Percentiles rank a stretch among this genome's conserved stretches.
Conservation (phyloP, 1,140 invertebrate genomes). For the Marisa cornuarietis region DNA sequence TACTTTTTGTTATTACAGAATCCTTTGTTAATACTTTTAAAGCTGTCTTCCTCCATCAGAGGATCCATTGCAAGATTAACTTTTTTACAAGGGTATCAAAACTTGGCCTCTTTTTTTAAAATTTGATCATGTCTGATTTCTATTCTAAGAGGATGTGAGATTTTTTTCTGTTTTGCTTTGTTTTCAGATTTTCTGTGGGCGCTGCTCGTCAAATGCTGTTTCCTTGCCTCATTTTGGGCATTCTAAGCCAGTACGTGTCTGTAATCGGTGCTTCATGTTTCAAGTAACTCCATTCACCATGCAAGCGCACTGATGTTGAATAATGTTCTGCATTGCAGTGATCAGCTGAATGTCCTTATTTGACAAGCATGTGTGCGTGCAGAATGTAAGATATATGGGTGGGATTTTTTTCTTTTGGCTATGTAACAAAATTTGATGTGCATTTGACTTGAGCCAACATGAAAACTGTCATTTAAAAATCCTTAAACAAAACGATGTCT, state of each 20-base stretch:
- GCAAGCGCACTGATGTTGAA: slow-evolving; percentile 6
- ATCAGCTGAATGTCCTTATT: slow-evolving; percentile 1
- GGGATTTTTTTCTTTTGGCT: neutral
- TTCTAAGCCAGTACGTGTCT: slow-evolving; percentile 90
- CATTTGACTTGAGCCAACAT: too few relatives aligned
- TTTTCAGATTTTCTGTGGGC: slow-evolving; percentile 87
- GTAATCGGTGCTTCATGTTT: slow-evolving; percentile 85
- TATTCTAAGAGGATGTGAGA: neutral
- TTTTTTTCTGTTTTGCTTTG: slow-evolving; percentile 6
- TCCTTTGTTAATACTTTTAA: neutral
- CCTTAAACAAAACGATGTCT: too few relatives aligned
- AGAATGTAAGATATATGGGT: neutral
- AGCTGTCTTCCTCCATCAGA: neutral
- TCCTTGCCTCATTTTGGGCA: slow-evolving; percentile 92
- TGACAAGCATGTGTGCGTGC: neutral
- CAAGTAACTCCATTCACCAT: slow-evolving; percentile 64
- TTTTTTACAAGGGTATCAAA: neutral
- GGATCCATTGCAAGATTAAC: neutral
- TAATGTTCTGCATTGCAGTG: neutral
- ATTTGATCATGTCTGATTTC: neutral
- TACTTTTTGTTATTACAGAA: neutral
- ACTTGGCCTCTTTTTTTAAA: neutral
- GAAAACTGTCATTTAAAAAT: too few relatives aligned
- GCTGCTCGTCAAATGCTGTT: slow-evolving; percentile 92
- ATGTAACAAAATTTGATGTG: too few relatives aligned